phyloP scores from a whole-genome alignment of 2,797 vertebrate species.

The Sitta carolinensis region DNA sequence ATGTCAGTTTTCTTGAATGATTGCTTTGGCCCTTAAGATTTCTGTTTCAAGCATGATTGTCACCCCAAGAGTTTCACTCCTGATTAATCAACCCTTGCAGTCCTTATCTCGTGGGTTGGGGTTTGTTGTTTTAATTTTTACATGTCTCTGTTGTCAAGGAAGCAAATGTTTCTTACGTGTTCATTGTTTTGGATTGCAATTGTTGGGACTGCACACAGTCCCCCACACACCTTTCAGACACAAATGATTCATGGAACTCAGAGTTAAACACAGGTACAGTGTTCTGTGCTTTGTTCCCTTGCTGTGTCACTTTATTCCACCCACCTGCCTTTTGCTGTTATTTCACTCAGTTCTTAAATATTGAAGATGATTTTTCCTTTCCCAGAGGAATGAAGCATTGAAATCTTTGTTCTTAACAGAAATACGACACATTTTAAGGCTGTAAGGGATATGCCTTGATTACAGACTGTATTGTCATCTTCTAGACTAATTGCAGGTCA shows the following conservation, averaged over 20 bases:
- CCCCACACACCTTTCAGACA: background rate
- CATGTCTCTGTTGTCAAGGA: background rate
- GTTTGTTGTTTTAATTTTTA: background rate
- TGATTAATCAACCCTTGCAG: background rate
- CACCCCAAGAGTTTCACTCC: background rate
- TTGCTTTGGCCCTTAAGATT: background rate
- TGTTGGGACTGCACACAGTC: background rate
- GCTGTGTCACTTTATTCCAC: background rate
- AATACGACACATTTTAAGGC: background rate
- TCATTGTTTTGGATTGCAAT: background rate
- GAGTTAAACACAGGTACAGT: background rate
- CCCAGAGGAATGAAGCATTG: background rate
- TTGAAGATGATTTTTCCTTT: background rate
- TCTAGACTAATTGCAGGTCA: background rate
- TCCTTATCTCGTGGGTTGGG: background rate
- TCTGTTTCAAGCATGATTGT: background rate
- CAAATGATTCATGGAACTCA: background rate
- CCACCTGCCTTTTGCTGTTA: background rate
- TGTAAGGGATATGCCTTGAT: background rate
- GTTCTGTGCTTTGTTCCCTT: background rate
- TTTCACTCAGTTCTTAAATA: background rate
- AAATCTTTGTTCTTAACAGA: background rate
- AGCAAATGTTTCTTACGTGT: background rate
- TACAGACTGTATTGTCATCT: background rate
- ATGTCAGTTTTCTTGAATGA: conserved; percentile 1